Base-by-base conservation (phyloP, 2,797 vertebrate genomes). In the Gymnoscopelus microlampas region DNA sequence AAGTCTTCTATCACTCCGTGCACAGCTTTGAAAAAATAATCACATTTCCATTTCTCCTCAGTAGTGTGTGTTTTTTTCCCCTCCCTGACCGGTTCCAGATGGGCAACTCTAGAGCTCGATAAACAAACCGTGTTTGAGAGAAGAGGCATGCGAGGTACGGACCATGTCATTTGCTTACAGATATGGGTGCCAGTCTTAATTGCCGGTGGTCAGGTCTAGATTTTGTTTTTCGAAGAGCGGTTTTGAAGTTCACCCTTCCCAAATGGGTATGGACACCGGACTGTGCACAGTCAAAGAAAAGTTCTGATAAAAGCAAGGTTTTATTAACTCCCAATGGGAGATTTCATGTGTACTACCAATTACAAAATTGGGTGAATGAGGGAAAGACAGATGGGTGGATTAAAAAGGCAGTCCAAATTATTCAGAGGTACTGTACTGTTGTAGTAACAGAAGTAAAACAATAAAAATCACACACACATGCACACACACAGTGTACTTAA, bases 31-130 rank as follows among this genome's bases (percentile, higher is more conserved):
- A 87, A 89, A 91, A 90, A 91, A 90, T 83, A 90, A 91, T 90
- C 83, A 85, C 44, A 87, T 89, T 86, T 91, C 88, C 85, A 88
- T 88, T 82, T 81, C 80, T 84, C 50, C 73, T 77, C 77, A 5
- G 80, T 85, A 73, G 39, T 44, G 39, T 44, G 39, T 44, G 7
- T 44, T 44, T 44, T 44, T 44, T 44, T 79, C 81, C 63, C 66
- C 60, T 66, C 11, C 48, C 77, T 88, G 89, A 92, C 80, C 15
- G 76, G 64, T 91, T 93, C 90, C 91, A 93, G 89, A 92, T 93
- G 92, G 85, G 60, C 71, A 67, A 69, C 19, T 78, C 60, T 48
- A 58, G 65, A 3, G 56, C 74, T 82, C 61, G 56, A 79, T 83
- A 84, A 88, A 89, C 80, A 87, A 89, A 82, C 63, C 1, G 53